These are phyloP conservation scores for Ptiloglossa arizonensis DNA, from an alignment of 1,140 invertebrate species.

Conservation along the genomic window DNA sequence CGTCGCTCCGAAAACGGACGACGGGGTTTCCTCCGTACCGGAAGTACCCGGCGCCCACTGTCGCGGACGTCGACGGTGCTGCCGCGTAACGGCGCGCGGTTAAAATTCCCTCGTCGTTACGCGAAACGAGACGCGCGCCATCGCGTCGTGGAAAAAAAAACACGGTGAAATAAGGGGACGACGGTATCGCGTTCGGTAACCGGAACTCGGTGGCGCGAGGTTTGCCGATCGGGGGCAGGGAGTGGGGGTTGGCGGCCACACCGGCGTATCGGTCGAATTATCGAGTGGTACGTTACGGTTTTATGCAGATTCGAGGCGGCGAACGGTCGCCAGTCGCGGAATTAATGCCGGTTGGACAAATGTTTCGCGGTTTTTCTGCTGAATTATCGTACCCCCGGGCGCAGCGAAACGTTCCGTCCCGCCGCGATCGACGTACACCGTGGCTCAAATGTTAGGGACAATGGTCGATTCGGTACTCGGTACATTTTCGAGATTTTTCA, in stretches of 20 bases:
- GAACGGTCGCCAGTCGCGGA: slow-evolving; percentile 60
- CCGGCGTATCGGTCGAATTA: slow-evolving; percentile 71
- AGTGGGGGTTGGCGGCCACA: too few species aligned
- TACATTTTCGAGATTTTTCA: too few species aligned
- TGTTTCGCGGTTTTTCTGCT: slow-evolving; percentile 72
- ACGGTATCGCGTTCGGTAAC: background rate
- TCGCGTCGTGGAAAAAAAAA: too few species aligned
- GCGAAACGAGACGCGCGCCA: background rate
- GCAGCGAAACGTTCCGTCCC: slow-evolving; percentile 46
- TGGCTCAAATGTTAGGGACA: too few species aligned
- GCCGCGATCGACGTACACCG: background rate
- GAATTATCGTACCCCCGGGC: slow-evolving; percentile 68
- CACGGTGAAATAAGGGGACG: background rate
- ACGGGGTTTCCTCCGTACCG: background rate
- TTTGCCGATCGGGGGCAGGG: too few species aligned
- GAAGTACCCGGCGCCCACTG: background rate
- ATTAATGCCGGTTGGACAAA: slow-evolving; percentile 72
- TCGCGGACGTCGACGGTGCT: too few species aligned
- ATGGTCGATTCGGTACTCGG: too few species aligned
- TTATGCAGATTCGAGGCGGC: slow-evolving; percentile 68
- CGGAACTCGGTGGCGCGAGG: too few species aligned
- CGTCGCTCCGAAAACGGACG: slow-evolving; percentile 14
- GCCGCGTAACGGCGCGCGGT: background rate
- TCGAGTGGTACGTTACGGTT: slow-evolving; percentile 70
- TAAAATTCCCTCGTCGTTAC: slow-evolving; percentile 6